Conservation (phyloP, 2,113 vertebrate species). For the Leuciscus idus region DNA sequence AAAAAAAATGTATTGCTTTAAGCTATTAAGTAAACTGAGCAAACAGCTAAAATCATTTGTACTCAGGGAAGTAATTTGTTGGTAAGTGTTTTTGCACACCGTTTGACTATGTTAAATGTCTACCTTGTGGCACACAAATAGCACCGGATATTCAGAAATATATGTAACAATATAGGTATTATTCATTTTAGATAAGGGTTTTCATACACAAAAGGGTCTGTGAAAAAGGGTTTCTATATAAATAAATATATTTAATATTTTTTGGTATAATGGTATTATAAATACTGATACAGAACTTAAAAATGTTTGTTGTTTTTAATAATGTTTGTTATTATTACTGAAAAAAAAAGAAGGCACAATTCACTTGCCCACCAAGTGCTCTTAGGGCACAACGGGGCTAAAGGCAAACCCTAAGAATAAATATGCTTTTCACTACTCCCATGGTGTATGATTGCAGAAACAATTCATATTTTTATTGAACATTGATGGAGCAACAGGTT, state of each 20-base stretch:
- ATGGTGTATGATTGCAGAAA: no score
- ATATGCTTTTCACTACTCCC: no score
- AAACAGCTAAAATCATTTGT: no score
- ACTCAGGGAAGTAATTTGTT: neutral
- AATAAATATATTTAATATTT: neutral
- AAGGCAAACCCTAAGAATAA: no score
- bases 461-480: no score
- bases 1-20: no score
- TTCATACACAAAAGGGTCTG: neutral
- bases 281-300: no score
- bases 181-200: neutral
- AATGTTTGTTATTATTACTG: neutral
- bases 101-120: neutral
- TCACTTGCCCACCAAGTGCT: neutral
- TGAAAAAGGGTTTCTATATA: neutral
- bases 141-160: neutral
- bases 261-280: no score
- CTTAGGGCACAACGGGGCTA: neutral
- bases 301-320: neutral
- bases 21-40: no score
- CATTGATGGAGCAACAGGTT: no score
- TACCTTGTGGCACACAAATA: neutral
- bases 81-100: conserved; percentile 4
- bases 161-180: neutral
- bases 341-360: neutral